Conservation (phyloP, 2,797 vertebrate genomes). For the Phylloscopus collybita region DNA sequence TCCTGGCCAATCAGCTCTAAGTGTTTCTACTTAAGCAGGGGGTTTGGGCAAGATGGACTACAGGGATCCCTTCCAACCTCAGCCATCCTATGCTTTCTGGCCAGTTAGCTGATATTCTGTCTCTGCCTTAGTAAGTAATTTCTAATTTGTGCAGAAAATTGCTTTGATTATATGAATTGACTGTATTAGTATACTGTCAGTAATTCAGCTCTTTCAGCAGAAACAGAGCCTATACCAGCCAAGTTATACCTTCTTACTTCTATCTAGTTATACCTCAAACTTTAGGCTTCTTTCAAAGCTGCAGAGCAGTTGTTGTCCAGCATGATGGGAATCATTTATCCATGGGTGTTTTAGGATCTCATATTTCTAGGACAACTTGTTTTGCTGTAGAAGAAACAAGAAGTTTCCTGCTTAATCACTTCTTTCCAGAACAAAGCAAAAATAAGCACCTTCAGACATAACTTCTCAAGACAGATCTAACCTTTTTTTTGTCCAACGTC, state of each 20-base stretch:
- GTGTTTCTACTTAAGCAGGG: not conserved
- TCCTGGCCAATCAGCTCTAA: not conserved
- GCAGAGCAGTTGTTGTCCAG: not conserved
- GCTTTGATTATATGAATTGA: not conserved
- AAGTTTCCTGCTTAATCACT: not conserved
- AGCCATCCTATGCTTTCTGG: not conserved
- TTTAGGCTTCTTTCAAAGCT: not conserved
- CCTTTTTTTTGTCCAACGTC: not conserved
- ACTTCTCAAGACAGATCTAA: too few species aligned
- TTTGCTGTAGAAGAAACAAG: not conserved
- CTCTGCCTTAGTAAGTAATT: not conserved
- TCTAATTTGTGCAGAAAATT: not conserved
- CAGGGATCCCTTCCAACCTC: not conserved
- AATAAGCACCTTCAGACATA: too few species aligned
- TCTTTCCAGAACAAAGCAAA: not conserved
- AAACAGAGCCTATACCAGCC: not conserved
- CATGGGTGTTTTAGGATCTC: not conserved
- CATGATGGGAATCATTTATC: not conserved
- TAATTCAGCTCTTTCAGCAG: not conserved
- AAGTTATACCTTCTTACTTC: not conserved
- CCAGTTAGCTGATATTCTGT: not conserved
- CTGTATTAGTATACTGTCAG: not conserved
- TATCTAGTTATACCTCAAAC: not conserved
- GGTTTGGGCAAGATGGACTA: not conserved
- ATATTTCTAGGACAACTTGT: not conserved